Base-by-base conservation (phyloP, 2,888 invertebrate species). In the Andrena bucephala region DNA sequence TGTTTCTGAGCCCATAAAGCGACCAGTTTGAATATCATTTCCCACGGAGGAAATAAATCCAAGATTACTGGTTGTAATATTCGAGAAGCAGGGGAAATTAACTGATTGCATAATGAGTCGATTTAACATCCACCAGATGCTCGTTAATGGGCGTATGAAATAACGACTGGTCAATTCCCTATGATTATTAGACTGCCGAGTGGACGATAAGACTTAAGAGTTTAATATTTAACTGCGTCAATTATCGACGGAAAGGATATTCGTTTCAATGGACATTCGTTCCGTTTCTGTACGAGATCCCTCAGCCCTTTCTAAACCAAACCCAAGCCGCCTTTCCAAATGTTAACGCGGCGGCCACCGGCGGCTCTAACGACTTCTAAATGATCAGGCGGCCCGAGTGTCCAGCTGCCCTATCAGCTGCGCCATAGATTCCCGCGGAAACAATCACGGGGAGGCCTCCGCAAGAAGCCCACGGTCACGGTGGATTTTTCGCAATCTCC, bases 401-500 rank as follows among this genome's bases (percentile, higher is more conserved):
- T 33, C 50, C 54, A 65, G 48, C 62, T 68, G 62, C 48, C 65
- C 67, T 75, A 76, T 76, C 62, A 69, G 42, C 76, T 31, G 52
- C 54, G 57, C 33, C 69, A 16, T 31, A 60, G 29, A 59, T 16
- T 80, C 72, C 36, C 73, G 62, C 48, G 79, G 72, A 78, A 78
- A 81, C 79, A 77, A 77, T 79, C 79, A 50, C 57, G 54, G 63
- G 36, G 24, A 57, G 31, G 24, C 52, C 13, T 13, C 20, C 5
- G 57, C 27, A 52, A 77, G 27, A 77, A 66, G 16, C 57, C 36
- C 24, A 13, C 36, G 70, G 78, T 72, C 80, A 78, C 77, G 73
- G 52, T 48, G 66, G n/a, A n/a, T 60, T 83, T 79, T 79, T 63
- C 77, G 48, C 42, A 68, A 77, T 83, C 72, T 77, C 62, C 71